Base-by-base conservation (phyloP, 2,797 vertebrate species). In the Mus caroli region DNA sequence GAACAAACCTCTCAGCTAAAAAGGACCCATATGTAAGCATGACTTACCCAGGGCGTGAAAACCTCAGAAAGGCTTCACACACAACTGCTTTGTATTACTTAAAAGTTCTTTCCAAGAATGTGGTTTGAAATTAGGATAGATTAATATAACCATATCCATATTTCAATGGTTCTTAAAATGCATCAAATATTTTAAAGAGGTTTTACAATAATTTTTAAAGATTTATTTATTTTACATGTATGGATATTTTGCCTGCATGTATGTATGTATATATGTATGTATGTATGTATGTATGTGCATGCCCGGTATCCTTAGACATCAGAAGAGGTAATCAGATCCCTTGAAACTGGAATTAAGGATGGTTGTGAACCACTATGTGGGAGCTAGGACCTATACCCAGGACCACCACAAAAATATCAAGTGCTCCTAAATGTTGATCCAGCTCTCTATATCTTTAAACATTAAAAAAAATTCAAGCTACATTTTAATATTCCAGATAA, bases 121-220 rank as follows among this genome's bases (percentile, higher is more conserved):
- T 73, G 50, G 46, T 95, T 88, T 89, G n/a, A 90, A 92, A 91
- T 62, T 3, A 79, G 67, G 5, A 96, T 76, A 14, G 22, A 95
- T 12, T 37, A 93, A 79, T 46, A 96, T 43, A 97, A 92, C 1
- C 11, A 50, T 34, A 92, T 80, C 22, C 88, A 22, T 83, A 92
- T 60, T 79, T 89, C 60, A 73, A 34, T 71, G 34, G 88, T 60
- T 94, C 46, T 77, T 50, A 77, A 31, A 77, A 50, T 77, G 76
- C 89, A 58, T 95, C 92, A 95, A 69, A 80, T 77, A 62, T 52
- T 88, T 96, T 88, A 76, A 90, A 90, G 26, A 69, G 56, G 64
- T 90, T 79, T 71, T 77, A 28, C 40, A 50, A 31, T 77, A 50
- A 46, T 26, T 77, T 77, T 77, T 50, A 31, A 50, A 31, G 46